These are phyloP conservation scores for Sceloporus tristichus DNA, from an alignment of 2,113 vertebrate species.

Conservation along the genomic window DNA sequence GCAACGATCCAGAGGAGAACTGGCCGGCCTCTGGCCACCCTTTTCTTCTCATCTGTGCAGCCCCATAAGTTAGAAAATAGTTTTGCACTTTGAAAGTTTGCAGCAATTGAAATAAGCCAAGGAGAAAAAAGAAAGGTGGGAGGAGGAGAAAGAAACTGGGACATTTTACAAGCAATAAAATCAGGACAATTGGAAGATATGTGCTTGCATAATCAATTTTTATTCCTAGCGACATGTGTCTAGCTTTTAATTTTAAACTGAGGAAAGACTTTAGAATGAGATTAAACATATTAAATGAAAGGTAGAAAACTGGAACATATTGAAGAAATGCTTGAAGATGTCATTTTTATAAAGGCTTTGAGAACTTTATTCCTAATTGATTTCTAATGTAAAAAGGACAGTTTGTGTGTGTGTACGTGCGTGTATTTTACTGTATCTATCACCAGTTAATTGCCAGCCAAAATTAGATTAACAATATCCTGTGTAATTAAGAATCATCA, in stretches of 20 bases:
- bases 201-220: constrained; percentile 59
- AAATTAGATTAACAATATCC: constrained; percentile 51
- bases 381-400: constrained; percentile 48
- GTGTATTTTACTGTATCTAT: constrained; percentile 52
- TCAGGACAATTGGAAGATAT: no score
- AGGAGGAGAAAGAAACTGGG: no score
- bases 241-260: constrained; percentile 71
- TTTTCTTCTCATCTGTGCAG: no score
- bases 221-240: constrained; percentile 63
- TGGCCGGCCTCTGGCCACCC: no score
- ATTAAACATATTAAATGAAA: constrained; percentile 70
- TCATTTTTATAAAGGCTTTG: constrained; percentile 35
- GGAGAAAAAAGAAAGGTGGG: no score
- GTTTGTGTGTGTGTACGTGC: constrained; percentile 21
- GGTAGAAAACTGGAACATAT: constrained; percentile 60
- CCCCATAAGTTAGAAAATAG: no score
- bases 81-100: no score
- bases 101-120: no score
- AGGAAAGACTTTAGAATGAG: constrained; percentile 70
- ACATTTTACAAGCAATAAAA: no score
- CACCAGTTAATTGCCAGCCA: constrained; percentile 44
- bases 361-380: constrained; percentile 55
- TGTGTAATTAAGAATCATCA: constrained; percentile 61
- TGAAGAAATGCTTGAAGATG: constrained; percentile 26
- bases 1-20: no score